Evolutionary conservation across 2,797 vertebrate species (phyloP), one percentile per base, ranked within the genome.

Genomic region (Triplophysa bombifrons): DNA sequence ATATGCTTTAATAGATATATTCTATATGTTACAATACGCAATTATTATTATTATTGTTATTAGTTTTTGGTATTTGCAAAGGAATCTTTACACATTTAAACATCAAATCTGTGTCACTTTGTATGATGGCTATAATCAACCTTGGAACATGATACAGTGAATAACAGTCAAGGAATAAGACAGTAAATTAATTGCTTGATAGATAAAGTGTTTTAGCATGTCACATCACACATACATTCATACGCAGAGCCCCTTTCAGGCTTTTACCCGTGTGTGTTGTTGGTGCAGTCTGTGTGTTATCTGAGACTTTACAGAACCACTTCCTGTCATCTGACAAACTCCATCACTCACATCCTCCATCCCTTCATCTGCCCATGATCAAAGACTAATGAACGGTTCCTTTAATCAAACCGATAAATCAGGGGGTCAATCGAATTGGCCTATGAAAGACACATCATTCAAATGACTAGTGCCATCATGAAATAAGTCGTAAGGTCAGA

Each of bases 321-420:
- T 16, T 46, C 20, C 50, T 25, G 71, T 64, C 66, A 64, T 71
- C 67, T 58, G 76, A 41, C 66, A 75, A 55, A 79, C 61, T 70
- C 50, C 64, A 71, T 82, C 66, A 65, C 48, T 78, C 64, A 67
- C 22, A 20, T 56, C 20, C 77, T 68, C 30, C 34, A 7, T 58
- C 34, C 22, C 50, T 77, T 51, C 68, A 61, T 64, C 50, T 72
- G 77, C 22, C 19, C 4, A 58, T 5, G 9, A 50, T 70, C 38
- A 63, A 46, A 71, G 0, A 22, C n/a, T 56, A 82, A 82, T 64
- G 72, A 70, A 74, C n/a, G 0, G 19, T 19, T 51, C 56, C 58
- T 68, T 74, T 79, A 79, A 83, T 78, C 72, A 78, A 16, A 74
- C 41, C 27, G 7, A 79, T 79, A 79, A 44, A 69, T 56, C 72